Evolutionary conservation across 2,888 invertebrate genomes (phyloP).

Genomic region (Drosophila buzzatii): DNA sequence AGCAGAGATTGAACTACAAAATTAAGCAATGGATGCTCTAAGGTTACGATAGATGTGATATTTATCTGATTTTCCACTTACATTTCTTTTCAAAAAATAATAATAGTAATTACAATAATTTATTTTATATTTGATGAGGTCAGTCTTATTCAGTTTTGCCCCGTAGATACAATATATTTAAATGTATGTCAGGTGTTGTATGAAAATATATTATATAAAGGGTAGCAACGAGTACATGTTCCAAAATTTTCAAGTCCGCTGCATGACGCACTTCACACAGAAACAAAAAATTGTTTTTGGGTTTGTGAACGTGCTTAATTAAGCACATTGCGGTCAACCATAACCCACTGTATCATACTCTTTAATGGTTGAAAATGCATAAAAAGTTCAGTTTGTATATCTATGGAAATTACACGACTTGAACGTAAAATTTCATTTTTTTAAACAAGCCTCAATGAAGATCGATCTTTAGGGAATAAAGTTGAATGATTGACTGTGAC

Average conservation of each 20-base stretch:
- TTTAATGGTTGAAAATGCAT: neutral
- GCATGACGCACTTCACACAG: neutral
- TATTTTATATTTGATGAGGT: no score
- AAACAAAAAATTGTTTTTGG: neutral
- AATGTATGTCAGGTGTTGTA: no score
- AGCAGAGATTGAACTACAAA: neutral
- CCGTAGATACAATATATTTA: no score
- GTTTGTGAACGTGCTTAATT: neutral
- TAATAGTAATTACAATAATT: no score
- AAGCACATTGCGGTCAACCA: neutral
- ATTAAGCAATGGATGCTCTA: no score
- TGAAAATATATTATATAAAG: neutral
- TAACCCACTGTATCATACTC: neutral
- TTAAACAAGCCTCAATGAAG: no score
- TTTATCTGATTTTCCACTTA: no score
- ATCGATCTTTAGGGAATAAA: no score
- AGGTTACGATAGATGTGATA: no score
- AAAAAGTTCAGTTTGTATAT: neutral
- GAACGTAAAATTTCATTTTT: neutral
- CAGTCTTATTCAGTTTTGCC: no score
- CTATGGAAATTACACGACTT: neutral
- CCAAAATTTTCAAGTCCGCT: neutral
- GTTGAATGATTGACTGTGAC: no score
- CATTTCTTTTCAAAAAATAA: no score
- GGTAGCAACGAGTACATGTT: neutral